These are phyloP conservation scores for Phalacrocorax brasilianus DNA, from an alignment of 2,113 vertebrate genomes.

Conservation along the genomic window DNA sequence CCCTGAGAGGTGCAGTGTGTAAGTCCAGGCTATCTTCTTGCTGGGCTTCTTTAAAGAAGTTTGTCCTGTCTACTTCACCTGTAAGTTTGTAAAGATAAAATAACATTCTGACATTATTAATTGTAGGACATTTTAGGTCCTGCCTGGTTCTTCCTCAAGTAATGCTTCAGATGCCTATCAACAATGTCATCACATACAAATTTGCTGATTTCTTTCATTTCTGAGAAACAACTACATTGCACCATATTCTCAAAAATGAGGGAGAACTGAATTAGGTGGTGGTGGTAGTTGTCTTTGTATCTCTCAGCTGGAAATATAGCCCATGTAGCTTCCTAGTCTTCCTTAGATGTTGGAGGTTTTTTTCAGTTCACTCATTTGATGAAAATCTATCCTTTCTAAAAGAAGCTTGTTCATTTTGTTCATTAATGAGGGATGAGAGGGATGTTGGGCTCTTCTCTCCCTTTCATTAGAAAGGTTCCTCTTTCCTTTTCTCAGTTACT, in stretches of 20 bases:
- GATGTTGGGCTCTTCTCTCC: background rate
- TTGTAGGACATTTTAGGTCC: background rate
- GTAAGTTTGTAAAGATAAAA: constrained; percentile 64
- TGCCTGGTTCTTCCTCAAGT: background rate
- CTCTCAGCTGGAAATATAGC: background rate
- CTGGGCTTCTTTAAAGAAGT: constrained; percentile 50
- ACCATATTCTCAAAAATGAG: background rate
- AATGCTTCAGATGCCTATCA: constrained; percentile 42
- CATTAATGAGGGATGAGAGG: background rate
- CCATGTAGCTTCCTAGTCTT: background rate
- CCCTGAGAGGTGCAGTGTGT: constrained; percentile 49
- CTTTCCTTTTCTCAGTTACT: background rate
- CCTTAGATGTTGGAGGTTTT: background rate
- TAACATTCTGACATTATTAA: constrained; percentile 49
- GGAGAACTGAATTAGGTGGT: background rate
- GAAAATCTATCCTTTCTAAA: background rate
- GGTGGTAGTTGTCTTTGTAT: background rate
- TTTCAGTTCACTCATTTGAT: background rate
- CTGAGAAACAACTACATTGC: background rate
- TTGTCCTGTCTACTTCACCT: constrained; percentile 62
- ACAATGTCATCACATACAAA: background rate
- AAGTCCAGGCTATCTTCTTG: constrained; percentile 33
- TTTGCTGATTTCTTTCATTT: constrained; percentile 11
- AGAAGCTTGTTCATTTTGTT: background rate
- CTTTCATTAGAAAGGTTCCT: background rate